Conservation (phyloP, 2,113 vertebrate species). For the Mesoclemmys tuberculata region DNA sequence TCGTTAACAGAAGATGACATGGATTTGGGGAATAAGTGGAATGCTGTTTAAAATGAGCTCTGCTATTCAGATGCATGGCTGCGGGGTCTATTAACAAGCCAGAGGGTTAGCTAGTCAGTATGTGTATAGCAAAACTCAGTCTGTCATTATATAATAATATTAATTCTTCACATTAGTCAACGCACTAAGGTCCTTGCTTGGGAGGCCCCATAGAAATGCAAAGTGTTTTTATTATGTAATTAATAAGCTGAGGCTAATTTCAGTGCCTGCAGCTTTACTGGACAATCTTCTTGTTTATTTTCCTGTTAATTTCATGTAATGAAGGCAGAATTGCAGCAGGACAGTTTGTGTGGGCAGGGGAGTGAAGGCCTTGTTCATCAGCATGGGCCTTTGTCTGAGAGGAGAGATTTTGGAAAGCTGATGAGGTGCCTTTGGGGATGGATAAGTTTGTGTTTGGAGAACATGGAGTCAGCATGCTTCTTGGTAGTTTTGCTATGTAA, state of each 20-base stretch:
- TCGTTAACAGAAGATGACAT: not conserved
- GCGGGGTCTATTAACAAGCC: not conserved
- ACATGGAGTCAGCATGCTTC: not conserved
- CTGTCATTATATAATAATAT: not conserved
- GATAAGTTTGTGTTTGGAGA: not conserved
- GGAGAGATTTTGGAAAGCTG: not conserved
- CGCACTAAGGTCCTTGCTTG: not conserved
- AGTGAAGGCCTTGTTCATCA: not conserved
- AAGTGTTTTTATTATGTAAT: not conserved
- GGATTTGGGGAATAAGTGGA: not conserved
- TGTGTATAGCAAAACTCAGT: no score
- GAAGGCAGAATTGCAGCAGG: not conserved
- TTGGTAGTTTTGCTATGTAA: not conserved
- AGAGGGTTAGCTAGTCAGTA: not conserved
- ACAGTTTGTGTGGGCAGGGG: not conserved
- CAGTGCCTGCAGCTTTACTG: no score
- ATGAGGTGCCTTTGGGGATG: not conserved
- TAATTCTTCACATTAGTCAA: not conserved
- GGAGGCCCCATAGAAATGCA: not conserved
- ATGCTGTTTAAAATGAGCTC: not conserved
- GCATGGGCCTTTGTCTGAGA: not conserved
- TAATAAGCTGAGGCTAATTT: no score
- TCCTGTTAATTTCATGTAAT: not conserved
- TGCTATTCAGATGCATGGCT: not conserved
- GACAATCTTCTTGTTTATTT: not conserved